Evolutionary conservation across 2,113 vertebrate species (phyloP).

Genomic region (Dicrurus megarhynchus): DNA sequence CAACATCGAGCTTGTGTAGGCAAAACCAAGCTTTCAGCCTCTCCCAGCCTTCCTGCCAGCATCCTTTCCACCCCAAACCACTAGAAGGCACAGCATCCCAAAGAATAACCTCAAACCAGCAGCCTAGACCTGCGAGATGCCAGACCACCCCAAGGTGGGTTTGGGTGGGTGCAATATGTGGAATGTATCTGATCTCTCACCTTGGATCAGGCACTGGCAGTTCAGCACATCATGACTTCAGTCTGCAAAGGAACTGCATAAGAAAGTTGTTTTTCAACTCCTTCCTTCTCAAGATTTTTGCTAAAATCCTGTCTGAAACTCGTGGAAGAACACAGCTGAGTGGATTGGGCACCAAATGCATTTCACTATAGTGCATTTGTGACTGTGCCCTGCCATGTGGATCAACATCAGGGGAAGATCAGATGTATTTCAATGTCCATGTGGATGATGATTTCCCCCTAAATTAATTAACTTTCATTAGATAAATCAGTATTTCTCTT

Average conservation of each 20-base stretch:
- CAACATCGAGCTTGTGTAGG: background rate
- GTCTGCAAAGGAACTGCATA: background rate
- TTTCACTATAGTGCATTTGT: background rate
- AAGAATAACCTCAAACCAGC: background rate
- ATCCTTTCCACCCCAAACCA: background rate
- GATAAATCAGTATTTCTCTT: conserved; percentile 1
- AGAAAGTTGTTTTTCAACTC: background rate
- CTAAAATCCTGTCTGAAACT: background rate
- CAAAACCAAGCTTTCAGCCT: background rate
- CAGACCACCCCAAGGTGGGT: too few species aligned
- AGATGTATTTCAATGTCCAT: background rate
- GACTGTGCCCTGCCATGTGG: background rate
- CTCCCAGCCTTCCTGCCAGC: background rate
- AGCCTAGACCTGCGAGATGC: background rate
- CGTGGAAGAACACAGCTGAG: background rate
- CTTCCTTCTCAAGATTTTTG: background rate
- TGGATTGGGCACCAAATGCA: background rate
- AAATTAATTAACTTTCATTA: background rate
- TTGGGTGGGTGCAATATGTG: too few species aligned
- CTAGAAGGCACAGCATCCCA: background rate
- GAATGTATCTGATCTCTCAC: background rate
- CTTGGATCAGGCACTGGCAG: background rate
- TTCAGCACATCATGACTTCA: background rate
- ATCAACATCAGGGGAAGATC: background rate
- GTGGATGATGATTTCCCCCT: background rate